phyloP scores from a whole-genome alignment of 2,888 invertebrate genomes.

The Cantharis flavilabris region DNA sequence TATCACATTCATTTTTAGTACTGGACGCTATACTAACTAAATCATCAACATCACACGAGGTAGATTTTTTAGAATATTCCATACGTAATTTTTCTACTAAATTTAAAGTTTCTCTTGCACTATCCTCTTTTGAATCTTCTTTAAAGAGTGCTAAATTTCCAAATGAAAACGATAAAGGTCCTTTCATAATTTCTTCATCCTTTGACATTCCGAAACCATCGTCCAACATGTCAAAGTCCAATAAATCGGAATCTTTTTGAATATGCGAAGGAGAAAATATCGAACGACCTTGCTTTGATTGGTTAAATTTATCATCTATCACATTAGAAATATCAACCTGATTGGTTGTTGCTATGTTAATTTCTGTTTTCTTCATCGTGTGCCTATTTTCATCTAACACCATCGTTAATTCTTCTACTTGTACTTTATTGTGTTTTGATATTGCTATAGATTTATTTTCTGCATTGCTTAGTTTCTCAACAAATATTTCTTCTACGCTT shows the following conservation, averaged over 20 bases:
- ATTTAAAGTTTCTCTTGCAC: slow-evolving; percentile 81
- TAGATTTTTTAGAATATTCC: slow-evolving; percentile 71
- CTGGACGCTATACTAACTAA: slow-evolving; percentile 50
- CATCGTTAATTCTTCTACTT: not conserved
- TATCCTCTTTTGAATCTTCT: slow-evolving; percentile 81
- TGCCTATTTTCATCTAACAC: slow-evolving; percentile 16
- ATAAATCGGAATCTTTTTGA: slow-evolving; percentile 61
- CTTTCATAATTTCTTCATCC: slow-evolving; percentile 64
- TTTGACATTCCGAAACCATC: slow-evolving; percentile 67
- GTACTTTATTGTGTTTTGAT: slow-evolving; percentile 1
- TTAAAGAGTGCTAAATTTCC: slow-evolving; percentile 69
- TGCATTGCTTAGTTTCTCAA: slow-evolving; percentile 37
- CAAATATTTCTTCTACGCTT: slow-evolving; percentile 42
- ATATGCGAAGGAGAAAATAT: slow-evolving; percentile 75
- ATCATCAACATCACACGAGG: slow-evolving; percentile 50
- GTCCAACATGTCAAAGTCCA: slow-evolving; percentile 60
- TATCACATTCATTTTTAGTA: slow-evolving; percentile 52
- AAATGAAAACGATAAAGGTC: slow-evolving; percentile 65
- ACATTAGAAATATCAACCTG: slow-evolving; percentile 25
- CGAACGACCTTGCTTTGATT: slow-evolving; percentile 61
- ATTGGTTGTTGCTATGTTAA: slow-evolving; percentile 32
- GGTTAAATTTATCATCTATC: slow-evolving; percentile 36
- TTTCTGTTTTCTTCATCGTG: not conserved
- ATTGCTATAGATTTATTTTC: slow-evolving; percentile 38
- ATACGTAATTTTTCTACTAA: slow-evolving; percentile 82